These are phyloP conservation scores for Neoarius graeffei DNA, from an alignment of 2,113 vertebrate genomes.

Conservation along the genomic window DNA sequence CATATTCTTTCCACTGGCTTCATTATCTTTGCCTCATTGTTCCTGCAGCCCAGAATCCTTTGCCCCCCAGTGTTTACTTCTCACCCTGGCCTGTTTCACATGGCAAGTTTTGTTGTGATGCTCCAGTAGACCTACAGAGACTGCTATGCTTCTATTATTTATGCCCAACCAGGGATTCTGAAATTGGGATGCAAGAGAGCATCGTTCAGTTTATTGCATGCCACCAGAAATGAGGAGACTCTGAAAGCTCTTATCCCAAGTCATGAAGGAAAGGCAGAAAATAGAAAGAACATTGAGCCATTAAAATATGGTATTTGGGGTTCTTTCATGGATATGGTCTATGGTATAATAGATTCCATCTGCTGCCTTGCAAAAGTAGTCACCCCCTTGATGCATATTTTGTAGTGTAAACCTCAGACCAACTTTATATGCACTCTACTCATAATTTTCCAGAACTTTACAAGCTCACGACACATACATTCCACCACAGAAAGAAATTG, in stretches of 20 bases:
- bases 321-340: neutral
- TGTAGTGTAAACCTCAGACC: neutral
- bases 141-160: constrained; percentile 71
- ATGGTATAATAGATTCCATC: neutral
- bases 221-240: constrained; percentile 44
- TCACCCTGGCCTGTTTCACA: constrained; percentile 55
- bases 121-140: constrained; percentile 65
- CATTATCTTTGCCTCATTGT: constrained; percentile 13
- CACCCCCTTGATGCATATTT: neutral
- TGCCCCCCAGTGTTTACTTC: constrained; percentile 35
- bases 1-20: constrained; percentile 19
- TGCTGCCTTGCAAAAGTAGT: neutral
- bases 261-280: neutral
- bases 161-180: constrained; percentile 64
- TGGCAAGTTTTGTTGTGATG: constrained; percentile 59
- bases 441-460: too few species aligned
- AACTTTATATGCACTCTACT: too few species aligned
- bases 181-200: constrained; percentile 60
- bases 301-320: neutral
- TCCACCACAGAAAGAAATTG: too few species aligned
- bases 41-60: constrained; percentile 19
- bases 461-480: too few species aligned
- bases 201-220: constrained; percentile 61
- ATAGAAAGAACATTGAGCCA: neutral
- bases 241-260: neutral